These are phyloP conservation scores for Epizoanthus scotinus DNA, from an alignment of 92 coral and sea anemone genomes.

Conservation along the genomic window DNA sequence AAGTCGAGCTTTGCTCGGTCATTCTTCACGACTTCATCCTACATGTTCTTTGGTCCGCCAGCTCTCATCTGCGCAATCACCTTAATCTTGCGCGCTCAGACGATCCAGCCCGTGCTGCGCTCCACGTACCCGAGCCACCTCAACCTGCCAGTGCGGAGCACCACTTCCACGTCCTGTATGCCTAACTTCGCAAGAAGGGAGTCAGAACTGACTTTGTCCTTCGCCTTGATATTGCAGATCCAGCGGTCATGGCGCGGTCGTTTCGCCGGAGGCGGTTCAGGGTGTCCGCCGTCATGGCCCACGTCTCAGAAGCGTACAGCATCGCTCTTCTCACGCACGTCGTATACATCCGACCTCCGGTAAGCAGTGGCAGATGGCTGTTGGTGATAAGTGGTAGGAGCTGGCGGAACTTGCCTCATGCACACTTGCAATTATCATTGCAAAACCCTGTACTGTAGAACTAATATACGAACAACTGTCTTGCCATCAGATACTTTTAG, in stretches of 20 bases:
- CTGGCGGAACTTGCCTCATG: neutral
- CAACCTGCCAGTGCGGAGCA: neutral
- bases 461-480: no score
- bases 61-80: no score
- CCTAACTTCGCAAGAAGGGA: no score
- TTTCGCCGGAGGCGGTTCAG: neutral
- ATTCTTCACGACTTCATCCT: no score
- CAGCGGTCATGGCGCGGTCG: neutral
- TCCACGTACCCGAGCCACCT: slow-evolving; percentile 28
- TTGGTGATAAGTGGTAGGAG: no score
- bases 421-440: no score
- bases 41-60: no score
- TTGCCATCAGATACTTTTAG: no score
- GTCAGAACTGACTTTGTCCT: neutral
- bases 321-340: neutral
- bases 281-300: neutral
- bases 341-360: neutral
- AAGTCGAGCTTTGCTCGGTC: no score
- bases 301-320: slow-evolving; percentile 7
- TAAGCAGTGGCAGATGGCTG: neutral
- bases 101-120: neutral
- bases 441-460: no score
- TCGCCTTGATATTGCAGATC: no score
- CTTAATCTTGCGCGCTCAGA: no score
- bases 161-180: neutral